Percentiles rank a stretch among this genome's conserved stretches.
These are phyloP conservation scores for Orthosia gracilis DNA, from an alignment of 2,888 invertebrate species.

Conservation along the genomic window DNA sequence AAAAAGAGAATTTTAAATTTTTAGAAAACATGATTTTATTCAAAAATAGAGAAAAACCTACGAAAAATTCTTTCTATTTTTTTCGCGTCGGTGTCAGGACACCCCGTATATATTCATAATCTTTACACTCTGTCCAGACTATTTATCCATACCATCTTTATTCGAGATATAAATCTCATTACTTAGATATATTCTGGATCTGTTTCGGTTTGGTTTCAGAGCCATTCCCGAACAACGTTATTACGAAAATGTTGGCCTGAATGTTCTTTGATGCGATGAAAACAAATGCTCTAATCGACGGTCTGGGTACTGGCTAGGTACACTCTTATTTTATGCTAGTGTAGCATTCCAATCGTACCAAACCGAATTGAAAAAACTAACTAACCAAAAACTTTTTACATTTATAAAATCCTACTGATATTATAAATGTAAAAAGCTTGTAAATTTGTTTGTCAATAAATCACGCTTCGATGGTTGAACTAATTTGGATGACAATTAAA, in stretches of 20 bases:
- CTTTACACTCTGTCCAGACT: not conserved
- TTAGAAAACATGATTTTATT: too few relatives aligned
- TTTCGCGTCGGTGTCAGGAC: too few relatives aligned
- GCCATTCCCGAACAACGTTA: constrained; percentile 14
- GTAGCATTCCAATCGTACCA: not conserved
- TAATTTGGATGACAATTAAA: too few relatives aligned
- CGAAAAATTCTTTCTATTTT: too few relatives aligned
- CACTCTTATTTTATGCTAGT: not conserved
- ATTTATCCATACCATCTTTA: not conserved
- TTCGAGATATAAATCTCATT: constrained; percentile 8
- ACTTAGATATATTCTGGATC: constrained; percentile 9
- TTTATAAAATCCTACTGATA: not conserved
- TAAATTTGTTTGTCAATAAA: too few relatives aligned
- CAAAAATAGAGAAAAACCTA: too few relatives aligned
- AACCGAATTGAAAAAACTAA: not conserved
- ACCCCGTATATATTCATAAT: not conserved
- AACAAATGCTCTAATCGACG: constrained; percentile 26
- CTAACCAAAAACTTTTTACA: too few relatives aligned
- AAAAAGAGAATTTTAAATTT: too few relatives aligned
- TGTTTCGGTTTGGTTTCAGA: constrained; percentile 20
- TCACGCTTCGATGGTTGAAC: too few relatives aligned
- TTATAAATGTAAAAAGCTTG: too few relatives aligned
- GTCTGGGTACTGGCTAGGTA: constrained; percentile 26
- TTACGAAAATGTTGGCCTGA: constrained; percentile 9
- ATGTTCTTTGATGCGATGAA: constrained; percentile 36